These are phyloP conservation scores for Eilema caniola DNA, from an alignment of 2,888 invertebrate genomes.

Conservation along the genomic window DNA sequence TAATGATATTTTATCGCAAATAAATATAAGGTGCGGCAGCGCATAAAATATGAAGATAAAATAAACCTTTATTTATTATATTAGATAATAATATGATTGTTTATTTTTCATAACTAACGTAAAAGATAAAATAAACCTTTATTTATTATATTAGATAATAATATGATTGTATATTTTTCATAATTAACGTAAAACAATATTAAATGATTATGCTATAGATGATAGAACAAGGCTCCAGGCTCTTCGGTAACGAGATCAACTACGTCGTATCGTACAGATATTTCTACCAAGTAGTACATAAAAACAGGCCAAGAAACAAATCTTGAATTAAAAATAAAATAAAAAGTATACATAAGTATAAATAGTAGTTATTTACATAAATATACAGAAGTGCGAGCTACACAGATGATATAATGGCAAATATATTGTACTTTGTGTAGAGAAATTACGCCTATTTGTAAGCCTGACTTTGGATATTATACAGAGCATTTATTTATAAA, in stretches of 20 bases:
- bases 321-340: slow-evolving; percentile 20
- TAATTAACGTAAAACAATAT: background rate
- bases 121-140: too few species aligned
- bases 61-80: too few species aligned
- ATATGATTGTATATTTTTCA: background rate
- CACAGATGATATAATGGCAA: slow-evolving; percentile 26
- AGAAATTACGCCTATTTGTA: background rate
- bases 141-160: too few species aligned
- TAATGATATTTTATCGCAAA: too few species aligned
- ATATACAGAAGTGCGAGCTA: slow-evolving; percentile 41
- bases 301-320: slow-evolving; percentile 22
- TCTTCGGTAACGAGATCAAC: background rate
- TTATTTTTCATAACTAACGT: too few species aligned
- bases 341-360: slow-evolving; percentile 33
- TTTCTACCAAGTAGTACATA: slow-evolving; percentile 13
- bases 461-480: background rate
- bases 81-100: too few species aligned
- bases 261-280: slow-evolving; percentile 1
- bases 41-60: too few species aligned
- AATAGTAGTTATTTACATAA: slow-evolving; percentile 49
- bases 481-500: background rate
- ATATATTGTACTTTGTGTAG: slow-evolving; percentile 29
- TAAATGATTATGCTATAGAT: too few species aligned
- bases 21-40: too few species aligned
- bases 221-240: background rate